A percentile compares a stretch with the other conserved stretches of the same genome.
Conservation (phyloP, 2,888 invertebrate species). For the Busseola fusca region DNA sequence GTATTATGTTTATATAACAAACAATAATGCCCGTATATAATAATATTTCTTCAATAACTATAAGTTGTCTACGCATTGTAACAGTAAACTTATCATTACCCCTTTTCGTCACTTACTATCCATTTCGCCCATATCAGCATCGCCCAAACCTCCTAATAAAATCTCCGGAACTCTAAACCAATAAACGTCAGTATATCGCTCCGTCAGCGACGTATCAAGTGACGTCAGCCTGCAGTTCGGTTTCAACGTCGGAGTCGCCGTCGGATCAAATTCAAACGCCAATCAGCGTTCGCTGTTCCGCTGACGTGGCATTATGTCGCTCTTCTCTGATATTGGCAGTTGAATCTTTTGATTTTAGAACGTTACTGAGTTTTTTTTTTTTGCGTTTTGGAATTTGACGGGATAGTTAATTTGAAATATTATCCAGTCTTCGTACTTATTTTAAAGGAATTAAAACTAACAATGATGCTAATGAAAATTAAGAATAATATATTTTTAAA, state of each 20-base stretch:
- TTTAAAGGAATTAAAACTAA: not conserved
- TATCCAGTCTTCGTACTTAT: not conserved
- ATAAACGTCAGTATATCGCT: constrained; percentile 53
- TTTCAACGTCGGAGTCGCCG: constrained; percentile 48
- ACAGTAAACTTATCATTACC: not conserved
- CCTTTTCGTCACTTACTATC: constrained; percentile 1
- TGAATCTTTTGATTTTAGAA: constrained; percentile 52
- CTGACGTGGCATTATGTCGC: constrained; percentile 56
- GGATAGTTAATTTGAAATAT: constrained; percentile 3
- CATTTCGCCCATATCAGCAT: constrained; percentile 20
- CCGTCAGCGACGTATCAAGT: constrained; percentile 54
- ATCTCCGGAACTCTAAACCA: constrained; percentile 54
- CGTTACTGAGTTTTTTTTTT: not conserved
- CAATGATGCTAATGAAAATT: not conserved
- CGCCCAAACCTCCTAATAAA: constrained; percentile 39
- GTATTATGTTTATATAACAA: no score
- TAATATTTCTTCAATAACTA: not conserved
- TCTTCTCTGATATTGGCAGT: constrained; percentile 44
- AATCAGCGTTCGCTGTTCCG: constrained; percentile 52
- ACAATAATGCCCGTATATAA: not conserved
- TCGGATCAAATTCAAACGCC: constrained; percentile 60
- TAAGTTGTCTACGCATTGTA: not conserved
- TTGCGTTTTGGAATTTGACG: not conserved
- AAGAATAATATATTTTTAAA: not conserved
- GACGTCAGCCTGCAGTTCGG: constrained; percentile 54